Evolutionary conservation across 2,888 invertebrate genomes (phyloP).

Genomic region (Meteorus colon): DNA sequence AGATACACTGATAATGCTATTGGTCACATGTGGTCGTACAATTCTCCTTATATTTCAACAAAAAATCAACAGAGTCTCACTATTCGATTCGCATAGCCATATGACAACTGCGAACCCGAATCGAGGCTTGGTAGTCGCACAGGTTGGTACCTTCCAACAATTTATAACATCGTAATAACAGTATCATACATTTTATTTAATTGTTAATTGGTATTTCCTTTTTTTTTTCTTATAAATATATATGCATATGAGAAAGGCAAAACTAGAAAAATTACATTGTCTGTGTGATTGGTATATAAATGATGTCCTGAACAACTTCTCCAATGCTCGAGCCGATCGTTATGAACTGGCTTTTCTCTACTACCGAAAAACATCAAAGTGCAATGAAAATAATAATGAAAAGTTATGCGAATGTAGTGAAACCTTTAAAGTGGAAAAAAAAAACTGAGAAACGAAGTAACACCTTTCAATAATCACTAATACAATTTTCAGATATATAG

Average conservation of each 20-base stretch:
- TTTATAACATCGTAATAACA: neutral
- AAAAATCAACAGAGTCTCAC: conserved; percentile 70
- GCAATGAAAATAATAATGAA: conserved; percentile 42
- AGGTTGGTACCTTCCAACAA: conserved; percentile 61
- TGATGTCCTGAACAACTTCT: conserved; percentile 71
- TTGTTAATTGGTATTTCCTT: neutral
- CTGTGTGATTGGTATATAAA: conserved; percentile 74
- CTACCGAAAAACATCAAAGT: conserved; percentile 53
- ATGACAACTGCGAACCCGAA: conserved; percentile 63
- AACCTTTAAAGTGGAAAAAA: conserved; percentile 45
- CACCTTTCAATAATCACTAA: conserved; percentile 34
- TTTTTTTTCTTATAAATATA: neutral
- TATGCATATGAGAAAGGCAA: conserved; percentile 50
- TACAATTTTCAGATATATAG: conserved; percentile 31
- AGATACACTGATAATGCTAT: conserved; percentile 74
- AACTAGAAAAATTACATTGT: conserved; percentile 66
- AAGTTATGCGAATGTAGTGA: conserved; percentile 49
- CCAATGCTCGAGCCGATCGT: conserved; percentile 70
- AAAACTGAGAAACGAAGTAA: conserved; percentile 36
- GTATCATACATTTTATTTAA: conserved; percentile 3
- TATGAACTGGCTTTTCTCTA: conserved; percentile 76
- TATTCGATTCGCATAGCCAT: conserved; percentile 75
- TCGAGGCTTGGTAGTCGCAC: conserved; percentile 75
- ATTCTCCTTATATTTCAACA: conserved; percentile 75
- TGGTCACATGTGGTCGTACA: conserved; percentile 75